phyloP scores from a whole-genome alignment of 2,797 vertebrate species.

The Microcaecilia unicolor region DNA sequence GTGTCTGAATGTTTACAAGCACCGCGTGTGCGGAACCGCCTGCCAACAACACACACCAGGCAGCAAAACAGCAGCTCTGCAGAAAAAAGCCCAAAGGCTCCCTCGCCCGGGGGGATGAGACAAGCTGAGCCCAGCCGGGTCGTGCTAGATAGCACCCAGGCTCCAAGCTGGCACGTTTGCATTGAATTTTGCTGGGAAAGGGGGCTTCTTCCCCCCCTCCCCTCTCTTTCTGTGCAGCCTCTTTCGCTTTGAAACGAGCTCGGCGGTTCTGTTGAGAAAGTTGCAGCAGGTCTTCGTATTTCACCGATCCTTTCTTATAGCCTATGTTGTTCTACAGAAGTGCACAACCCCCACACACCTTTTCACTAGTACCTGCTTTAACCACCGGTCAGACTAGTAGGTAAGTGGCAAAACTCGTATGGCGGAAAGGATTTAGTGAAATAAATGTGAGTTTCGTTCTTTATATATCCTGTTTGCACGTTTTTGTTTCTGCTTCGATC shows the following conservation, averaged over 20 bases:
- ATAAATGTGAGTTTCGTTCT: background rate
- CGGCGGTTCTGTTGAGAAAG: too few relatives aligned
- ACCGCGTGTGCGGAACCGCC: slow-evolving; percentile 69
- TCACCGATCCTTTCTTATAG: too few relatives aligned
- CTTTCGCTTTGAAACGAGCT: too few relatives aligned
- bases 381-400: too few relatives aligned
- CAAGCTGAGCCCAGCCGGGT: slow-evolving; percentile 12
- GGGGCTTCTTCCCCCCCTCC: too few relatives aligned
- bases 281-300: too few relatives aligned
- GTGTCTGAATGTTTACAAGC: slow-evolving; percentile 90
- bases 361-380: slow-evolving; percentile 13
- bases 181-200: too few relatives aligned
- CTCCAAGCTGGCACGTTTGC: too few relatives aligned
- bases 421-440: background rate
- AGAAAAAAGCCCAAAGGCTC: slow-evolving; percentile 17
- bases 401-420: too few relatives aligned
- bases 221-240: background rate
- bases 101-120: slow-evolving; percentile 4
- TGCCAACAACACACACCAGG: slow-evolving; percentile 60
- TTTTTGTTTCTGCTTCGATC: background rate
- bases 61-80: slow-evolving; percentile 38
- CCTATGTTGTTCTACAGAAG: slow-evolving; percentile 20
- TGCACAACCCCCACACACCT: slow-evolving; percentile 34
- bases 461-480: background rate
- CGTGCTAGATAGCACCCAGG: too few relatives aligned